These are phyloP conservation scores for Cephus pygmeus DNA, from an alignment of 2,888 invertebrate species.

Conservation along the genomic window DNA sequence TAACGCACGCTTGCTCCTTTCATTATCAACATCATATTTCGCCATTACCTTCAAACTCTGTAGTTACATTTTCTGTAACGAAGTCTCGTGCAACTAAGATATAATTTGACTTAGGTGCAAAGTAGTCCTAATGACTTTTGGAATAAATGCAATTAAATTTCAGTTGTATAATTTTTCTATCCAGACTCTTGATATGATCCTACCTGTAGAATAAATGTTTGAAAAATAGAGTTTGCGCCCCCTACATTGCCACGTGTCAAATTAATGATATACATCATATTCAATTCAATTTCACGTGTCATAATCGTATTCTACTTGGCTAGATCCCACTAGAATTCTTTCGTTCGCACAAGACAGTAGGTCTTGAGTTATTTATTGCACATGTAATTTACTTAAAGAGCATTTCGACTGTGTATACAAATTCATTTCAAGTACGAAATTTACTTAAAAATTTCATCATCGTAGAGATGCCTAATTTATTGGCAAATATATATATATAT, in stretches of 20 bases:
- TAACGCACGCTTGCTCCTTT: background rate
- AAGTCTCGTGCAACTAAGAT: conserved; percentile 6
- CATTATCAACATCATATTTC: background rate
- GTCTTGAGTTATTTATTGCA: conserved; percentile 38
- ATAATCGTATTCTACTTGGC: background rate
- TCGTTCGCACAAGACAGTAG: conserved; percentile 10
- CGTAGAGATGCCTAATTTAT: conserved; percentile 16
- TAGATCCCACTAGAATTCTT: conserved; percentile 7
- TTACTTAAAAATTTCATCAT: conserved; percentile 32
- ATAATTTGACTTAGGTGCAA: background rate
- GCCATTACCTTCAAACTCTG: conserved; percentile 27
- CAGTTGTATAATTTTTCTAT: background rate
- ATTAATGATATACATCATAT: background rate
- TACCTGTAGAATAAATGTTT: background rate
- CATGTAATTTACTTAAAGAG: conserved; percentile 29
- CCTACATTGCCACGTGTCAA: background rate
- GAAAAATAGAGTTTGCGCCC: background rate
- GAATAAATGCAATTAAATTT: background rate
- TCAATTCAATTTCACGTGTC: background rate
- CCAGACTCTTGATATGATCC: background rate
- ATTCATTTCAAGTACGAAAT: conserved; percentile 35
- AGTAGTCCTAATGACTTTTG: background rate
- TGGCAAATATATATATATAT: conserved; percentile 16
- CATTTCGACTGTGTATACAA: conserved; percentile 34
- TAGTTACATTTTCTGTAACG: conserved; percentile 10